These are phyloP conservation scores for Serinus canaria DNA, from an alignment of 2,113 vertebrate species.

Conservation along the genomic window DNA sequence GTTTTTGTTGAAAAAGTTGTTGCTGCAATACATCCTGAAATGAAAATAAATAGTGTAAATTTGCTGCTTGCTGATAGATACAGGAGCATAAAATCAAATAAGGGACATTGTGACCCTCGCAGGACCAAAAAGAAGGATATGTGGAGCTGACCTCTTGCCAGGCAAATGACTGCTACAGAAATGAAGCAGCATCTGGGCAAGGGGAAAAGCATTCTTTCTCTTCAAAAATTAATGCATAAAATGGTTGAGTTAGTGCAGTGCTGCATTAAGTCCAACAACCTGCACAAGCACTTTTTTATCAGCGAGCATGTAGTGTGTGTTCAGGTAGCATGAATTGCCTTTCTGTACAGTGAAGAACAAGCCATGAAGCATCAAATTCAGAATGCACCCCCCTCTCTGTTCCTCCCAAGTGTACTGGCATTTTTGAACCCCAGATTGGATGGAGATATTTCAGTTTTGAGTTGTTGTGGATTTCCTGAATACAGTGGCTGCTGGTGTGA, in stretches of 20 bases:
- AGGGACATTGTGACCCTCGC: background rate
- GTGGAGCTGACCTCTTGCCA: background rate
- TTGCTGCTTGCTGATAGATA: background rate
- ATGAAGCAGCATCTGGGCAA: background rate
- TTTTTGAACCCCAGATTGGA: background rate
- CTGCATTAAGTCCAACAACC: background rate
- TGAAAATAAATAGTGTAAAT: background rate
- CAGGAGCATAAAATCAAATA: background rate
- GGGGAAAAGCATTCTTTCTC: background rate
- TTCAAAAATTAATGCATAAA: conserved; percentile 1
- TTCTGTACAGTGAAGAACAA: background rate
- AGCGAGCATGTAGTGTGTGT: background rate
- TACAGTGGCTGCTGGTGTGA: background rate
- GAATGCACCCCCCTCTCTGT: background rate
- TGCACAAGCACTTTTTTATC: background rate
- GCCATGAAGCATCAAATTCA: background rate
- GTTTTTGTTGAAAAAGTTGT: background rate
- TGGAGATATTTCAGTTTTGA: background rate
- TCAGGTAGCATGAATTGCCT: background rate
- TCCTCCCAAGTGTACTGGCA: background rate
- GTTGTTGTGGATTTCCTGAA: background rate
- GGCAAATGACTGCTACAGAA: background rate
- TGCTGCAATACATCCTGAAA: background rate
- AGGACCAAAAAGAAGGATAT: background rate
- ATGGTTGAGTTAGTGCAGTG: background rate